Conservation (phyloP, 30 jellyfish, hydroid and myxozoan genomes). For the Catostylus mosaicus region DNA sequence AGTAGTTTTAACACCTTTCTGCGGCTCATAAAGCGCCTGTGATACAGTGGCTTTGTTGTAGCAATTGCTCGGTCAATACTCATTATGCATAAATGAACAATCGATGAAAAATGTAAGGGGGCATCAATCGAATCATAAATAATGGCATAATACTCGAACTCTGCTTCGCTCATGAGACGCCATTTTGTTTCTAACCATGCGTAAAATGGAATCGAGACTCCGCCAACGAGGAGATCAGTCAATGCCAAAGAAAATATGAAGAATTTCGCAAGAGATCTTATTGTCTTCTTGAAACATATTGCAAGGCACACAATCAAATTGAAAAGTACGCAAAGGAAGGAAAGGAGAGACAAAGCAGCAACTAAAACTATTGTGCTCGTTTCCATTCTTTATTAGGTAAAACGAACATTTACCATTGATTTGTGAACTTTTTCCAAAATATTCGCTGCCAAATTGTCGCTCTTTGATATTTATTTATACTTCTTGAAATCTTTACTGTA, state of each 20-base stretch:
- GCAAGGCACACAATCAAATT: constrained; percentile 16
- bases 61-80: constrained; percentile 47
- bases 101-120: constrained; percentile 10
- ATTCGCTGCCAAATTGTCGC: no score
- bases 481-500: no score
- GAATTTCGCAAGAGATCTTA: constrained; percentile 5
- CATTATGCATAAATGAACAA: constrained; percentile 26
- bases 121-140: neutral
- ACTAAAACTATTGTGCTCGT: neutral
- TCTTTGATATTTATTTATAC: no score
- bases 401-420: no score
- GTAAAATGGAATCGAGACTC: constrained; percentile 13
- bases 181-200: neutral
- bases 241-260: constrained; percentile 28
- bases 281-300: neutral
- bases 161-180: neutral
- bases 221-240: constrained; percentile 26
- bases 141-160: neutral
- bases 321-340: constrained; percentile 4
- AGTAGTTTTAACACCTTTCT: neutral
- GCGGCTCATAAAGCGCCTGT: neutral
- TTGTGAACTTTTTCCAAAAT: no score
- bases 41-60: constrained; percentile 15
- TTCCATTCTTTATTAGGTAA: no score
- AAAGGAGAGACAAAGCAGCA: neutral